phyloP scores from a whole-genome alignment of 2,888 invertebrate genomes.

The Oligia strigilis region DNA sequence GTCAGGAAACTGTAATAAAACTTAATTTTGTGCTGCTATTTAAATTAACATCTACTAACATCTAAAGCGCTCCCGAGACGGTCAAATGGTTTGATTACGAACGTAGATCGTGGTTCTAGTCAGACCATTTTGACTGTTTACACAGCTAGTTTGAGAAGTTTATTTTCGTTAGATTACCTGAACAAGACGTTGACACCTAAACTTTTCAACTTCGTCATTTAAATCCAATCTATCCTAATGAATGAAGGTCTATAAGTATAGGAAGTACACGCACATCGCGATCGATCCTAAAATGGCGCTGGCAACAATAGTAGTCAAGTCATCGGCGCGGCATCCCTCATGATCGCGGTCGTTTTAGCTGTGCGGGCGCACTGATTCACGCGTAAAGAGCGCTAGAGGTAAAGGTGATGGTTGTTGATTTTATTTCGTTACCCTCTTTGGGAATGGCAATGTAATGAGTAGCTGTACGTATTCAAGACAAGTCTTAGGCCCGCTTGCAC shows the following conservation, averaged over 20 bases:
- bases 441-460: conserved; percentile 9
- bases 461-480: not conserved
- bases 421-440: conserved; percentile 22
- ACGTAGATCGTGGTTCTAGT: too few relatives aligned
- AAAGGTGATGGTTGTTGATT: conserved; percentile 18
- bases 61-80: not conserved
- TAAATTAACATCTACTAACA: not conserved
- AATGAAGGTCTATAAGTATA: conserved; percentile 42
- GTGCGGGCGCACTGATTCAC: conserved; percentile 72
- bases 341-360: conserved; percentile 72
- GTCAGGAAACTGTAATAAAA: not conserved
- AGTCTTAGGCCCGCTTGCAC: not conserved
- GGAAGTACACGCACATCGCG: conserved; percentile 39
- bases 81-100: not conserved
- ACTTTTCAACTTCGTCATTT: not conserved
- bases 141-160: not conserved
- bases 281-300: conserved; percentile 46
- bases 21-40: not conserved
- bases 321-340: conserved; percentile 74
- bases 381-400: conserved; percentile 32
- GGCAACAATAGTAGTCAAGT: conserved; percentile 58
- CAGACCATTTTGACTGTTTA: not conserved
- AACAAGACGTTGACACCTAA: not conserved
- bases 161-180: not conserved
- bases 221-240: conserved; percentile 22